phyloP scores from a whole-genome alignment of 2,888 invertebrate species.

The Cataglyphis altisquamis region DNA sequence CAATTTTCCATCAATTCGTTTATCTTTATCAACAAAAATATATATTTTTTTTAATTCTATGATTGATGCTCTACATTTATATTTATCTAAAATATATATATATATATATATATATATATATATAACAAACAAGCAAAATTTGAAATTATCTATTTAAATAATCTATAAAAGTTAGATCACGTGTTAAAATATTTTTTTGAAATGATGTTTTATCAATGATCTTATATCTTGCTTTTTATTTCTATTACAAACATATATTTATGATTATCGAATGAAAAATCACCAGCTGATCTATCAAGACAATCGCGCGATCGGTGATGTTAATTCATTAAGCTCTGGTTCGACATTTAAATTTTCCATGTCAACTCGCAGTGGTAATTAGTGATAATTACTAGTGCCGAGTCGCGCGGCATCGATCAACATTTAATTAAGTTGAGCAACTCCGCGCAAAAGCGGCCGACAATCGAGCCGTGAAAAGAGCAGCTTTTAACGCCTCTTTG shows the following conservation, averaged over 20 bases:
- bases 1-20: background rate
- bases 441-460: constrained; percentile 3
- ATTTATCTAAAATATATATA: background rate
- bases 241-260: background rate
- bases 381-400: constrained; percentile 35
- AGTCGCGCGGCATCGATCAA: constrained; percentile 42
- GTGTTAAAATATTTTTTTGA: background rate
- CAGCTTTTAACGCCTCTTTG: constrained; percentile 54
- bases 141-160: background rate
- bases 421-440: constrained; percentile 44
- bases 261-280: background rate
- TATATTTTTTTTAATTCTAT: background rate
- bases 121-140: background rate
- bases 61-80: background rate
- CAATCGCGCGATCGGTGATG: constrained; percentile 4
- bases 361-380: constrained; percentile 34
- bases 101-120: too few relatives aligned
- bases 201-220: constrained; percentile 6
- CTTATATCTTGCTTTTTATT: background rate
- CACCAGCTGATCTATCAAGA: background rate
- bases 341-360: constrained; percentile 36
- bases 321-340: constrained; percentile 41
- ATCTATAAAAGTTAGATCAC: background rate
- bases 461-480: constrained; percentile 28
- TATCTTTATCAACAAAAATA: background rate